Evolutionary conservation across 2,797 vertebrate genomes (phyloP).

Genomic region (Holocentrus rufus): DNA sequence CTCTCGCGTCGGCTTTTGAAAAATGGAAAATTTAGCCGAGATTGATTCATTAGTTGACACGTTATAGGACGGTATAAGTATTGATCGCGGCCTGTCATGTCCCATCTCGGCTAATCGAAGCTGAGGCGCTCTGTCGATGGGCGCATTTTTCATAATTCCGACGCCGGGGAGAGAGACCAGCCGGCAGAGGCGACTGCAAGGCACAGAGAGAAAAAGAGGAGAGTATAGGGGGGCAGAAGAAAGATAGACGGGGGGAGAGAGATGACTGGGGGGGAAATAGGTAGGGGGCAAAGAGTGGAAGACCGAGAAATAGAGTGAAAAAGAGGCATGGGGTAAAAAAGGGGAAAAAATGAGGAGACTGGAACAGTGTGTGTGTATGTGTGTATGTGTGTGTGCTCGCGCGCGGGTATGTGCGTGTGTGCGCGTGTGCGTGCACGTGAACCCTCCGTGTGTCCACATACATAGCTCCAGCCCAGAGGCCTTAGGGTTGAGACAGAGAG

Average conservation of each 20-base stretch:
- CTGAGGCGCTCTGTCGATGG: constrained; percentile 99
- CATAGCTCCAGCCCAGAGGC: constrained; percentile 63
- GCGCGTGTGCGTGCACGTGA: constrained; percentile 46
- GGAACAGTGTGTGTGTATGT: constrained; percentile 17
- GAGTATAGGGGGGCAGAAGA: constrained; percentile 56
- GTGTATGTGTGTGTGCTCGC: constrained; percentile 44
- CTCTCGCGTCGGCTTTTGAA: constrained; percentile 99
- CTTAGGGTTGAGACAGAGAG: constrained; percentile 59
- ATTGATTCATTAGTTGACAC: constrained; percentile 99
- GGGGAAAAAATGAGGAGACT: constrained; percentile 38
- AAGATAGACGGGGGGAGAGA: constrained; percentile 74
- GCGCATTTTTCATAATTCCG: constrained; percentile 99
- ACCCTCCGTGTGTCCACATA: constrained; percentile 50
- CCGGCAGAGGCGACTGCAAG: constrained; percentile 88
- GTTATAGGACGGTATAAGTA: constrained; percentile 99
- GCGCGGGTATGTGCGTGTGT: constrained; percentile 13
- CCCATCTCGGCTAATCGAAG: constrained; percentile 99
- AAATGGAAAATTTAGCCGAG: constrained; percentile 99
- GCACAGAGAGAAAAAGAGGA: constrained; percentile 84
- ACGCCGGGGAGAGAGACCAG: constrained; percentile 87
- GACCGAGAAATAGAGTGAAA: constrained; percentile 85
- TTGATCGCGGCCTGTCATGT: constrained; percentile 99
- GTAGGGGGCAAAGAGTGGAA: constrained; percentile 84
- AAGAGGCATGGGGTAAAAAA: constrained; percentile 80
- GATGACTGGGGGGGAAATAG: constrained; percentile 80